Conservation (phyloP, 2,888 invertebrate genomes). For the Colostygia pectinataria region DNA sequence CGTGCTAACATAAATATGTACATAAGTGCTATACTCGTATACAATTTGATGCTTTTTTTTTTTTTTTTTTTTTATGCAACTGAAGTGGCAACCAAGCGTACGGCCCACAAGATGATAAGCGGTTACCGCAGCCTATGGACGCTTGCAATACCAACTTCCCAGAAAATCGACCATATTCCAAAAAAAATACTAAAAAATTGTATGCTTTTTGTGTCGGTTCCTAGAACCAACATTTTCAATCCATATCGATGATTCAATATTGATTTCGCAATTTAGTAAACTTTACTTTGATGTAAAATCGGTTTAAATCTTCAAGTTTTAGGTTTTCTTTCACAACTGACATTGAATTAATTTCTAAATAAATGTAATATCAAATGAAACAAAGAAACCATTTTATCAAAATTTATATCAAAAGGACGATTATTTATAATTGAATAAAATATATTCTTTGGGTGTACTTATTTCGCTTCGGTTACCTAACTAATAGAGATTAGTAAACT, state of each 20-base stretch:
- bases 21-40: no score
- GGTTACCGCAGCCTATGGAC: no score
- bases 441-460: neutral
- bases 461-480: neutral
- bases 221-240: neutral
- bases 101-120: no score
- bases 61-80: no score
- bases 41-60: no score
- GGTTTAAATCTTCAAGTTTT: constrained; percentile 6
- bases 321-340: constrained; percentile 8
- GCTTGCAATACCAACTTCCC: no score
- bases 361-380: constrained; percentile 7
- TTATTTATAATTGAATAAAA: neutral
- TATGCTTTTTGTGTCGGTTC: neutral
- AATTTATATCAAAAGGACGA: neutral
- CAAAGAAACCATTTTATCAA: neutral
- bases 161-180: no score
- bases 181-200: no score
- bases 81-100: no score
- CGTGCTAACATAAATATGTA: no score
- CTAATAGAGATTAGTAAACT: no score
- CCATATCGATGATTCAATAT: constrained; percentile 5
- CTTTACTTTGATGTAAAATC: constrained; percentile 1
- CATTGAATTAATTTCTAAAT: constrained; percentile 1
- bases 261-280: constrained; percentile 11